Conservation (phyloP, 2,888 invertebrate species). For the Polia nebulosa region DNA sequence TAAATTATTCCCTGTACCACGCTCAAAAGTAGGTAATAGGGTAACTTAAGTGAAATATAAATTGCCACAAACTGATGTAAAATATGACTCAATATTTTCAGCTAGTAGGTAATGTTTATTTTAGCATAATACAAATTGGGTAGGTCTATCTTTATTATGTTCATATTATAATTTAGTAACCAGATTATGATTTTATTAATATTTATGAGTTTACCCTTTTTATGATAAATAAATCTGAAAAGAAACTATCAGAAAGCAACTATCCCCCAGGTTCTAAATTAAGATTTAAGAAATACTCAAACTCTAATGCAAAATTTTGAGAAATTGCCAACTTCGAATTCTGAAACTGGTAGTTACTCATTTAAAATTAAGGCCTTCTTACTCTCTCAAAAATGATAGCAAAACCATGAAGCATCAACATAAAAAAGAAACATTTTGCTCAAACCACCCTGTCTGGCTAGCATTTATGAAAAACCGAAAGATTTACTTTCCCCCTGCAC, state of each 20-base stretch:
- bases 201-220: neutral
- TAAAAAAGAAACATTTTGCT: constrained; percentile 10
- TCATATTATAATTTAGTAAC: constrained; percentile 8
- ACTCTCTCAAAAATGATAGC: too few species aligned
- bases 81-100: constrained; percentile 53
- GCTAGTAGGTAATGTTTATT: constrained; percentile 36
- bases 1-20: constrained; percentile 79
- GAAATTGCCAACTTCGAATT: too few species aligned
- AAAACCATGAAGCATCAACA: neutral
- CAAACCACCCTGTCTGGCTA: neutral
- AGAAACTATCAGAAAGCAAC: too few species aligned
- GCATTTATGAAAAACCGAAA: constrained; percentile 44
- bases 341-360: too few species aligned
- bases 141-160: constrained; percentile 20
- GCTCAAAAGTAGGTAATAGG: constrained; percentile 69
- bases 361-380: too few species aligned
- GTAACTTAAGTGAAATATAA: constrained; percentile 61
- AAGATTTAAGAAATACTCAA: too few species aligned
- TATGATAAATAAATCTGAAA: too few species aligned
- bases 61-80: constrained; percentile 51
- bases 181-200: constrained; percentile 7
- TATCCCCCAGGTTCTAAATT: too few species aligned
- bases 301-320: too few species aligned
- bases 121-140: constrained; percentile 48
- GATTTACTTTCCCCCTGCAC: constrained; percentile 34